Percentiles rank a stretch among this genome's conserved stretches.
Conservation (phyloP, 1,140 invertebrate genomes). For the Hirudo medicinalis region DNA sequence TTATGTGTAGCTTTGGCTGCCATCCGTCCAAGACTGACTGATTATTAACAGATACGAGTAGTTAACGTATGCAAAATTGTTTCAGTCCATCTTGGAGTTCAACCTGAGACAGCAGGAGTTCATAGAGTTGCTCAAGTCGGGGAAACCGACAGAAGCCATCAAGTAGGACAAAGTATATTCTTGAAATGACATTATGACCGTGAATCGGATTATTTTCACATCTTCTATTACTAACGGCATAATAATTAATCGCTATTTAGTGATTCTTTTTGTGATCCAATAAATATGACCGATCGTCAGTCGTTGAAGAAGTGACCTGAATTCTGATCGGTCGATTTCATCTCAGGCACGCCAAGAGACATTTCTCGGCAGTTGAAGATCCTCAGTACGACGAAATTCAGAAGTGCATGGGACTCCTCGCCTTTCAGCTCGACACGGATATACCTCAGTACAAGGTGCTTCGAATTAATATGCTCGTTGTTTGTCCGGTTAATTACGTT, state of each 20-base stretch:
- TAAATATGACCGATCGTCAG: no score
- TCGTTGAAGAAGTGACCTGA: no score
- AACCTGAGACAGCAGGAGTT: slow-evolving; percentile 87
- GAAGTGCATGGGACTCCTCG: slow-evolving; percentile 83
- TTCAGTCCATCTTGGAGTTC: slow-evolving; percentile 50
- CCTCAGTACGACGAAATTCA: slow-evolving; percentile 71
- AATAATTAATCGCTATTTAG: neutral
- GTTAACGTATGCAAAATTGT: slow-evolving; percentile 21
- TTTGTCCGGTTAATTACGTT: neutral
- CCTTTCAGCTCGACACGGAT: slow-evolving; percentile 66
- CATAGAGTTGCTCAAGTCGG: slow-evolving; percentile 76
- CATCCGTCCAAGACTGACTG: no score
- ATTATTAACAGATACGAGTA: no score
- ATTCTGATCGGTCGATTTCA: slow-evolving; percentile 12
- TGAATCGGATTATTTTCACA: neutral
- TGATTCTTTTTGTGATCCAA: neutral
- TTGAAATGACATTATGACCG: neutral
- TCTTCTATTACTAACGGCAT: neutral
- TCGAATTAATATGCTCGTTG: neutral
- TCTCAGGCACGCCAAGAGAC: slow-evolving; percentile 73
- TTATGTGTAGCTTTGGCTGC: neutral
- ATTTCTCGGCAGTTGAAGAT: slow-evolving; percentile 65
- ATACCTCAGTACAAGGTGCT: slow-evolving; percentile 50
- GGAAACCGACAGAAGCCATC: slow-evolving; percentile 75
- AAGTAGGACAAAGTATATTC: slow-evolving; percentile 35